Percentiles rank a stretch among this genome's conserved stretches.
Conservation (phyloP, 2,888 invertebrate genomes). For the Pandemis heparana region DNA sequence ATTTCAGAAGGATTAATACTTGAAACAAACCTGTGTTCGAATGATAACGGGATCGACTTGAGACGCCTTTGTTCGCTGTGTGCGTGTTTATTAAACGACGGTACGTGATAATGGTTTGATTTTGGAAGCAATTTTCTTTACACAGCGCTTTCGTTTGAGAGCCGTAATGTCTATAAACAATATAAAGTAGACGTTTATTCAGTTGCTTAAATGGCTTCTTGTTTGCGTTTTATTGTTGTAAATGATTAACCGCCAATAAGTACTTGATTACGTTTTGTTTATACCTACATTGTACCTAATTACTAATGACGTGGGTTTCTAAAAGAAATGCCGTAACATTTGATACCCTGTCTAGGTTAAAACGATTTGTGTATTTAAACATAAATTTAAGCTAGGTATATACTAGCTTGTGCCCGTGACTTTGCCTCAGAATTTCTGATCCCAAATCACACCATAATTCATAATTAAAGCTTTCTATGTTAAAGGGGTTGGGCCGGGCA, state of each 20-base stretch:
- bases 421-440: too few species aligned
- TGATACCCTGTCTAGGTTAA: too few species aligned
- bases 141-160: slow-evolving; percentile 9
- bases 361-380: too few species aligned
- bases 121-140: slow-evolving; percentile 24
- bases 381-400: too few species aligned
- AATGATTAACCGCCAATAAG: neutral
- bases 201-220: neutral
- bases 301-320: neutral
- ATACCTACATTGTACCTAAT: neutral
- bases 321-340: too few species aligned
- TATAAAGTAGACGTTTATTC: neutral
- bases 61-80: slow-evolving; percentile 28
- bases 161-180: slow-evolving; percentile 3
- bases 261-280: neutral
- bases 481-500: too few species aligned
- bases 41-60: slow-evolving; percentile 40
- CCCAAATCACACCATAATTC: too few species aligned
- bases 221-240: neutral
- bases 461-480: too few species aligned
- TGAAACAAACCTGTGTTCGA: slow-evolving; percentile 42
- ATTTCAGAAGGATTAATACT: slow-evolving; percentile 43
- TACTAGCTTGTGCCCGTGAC: too few species aligned
- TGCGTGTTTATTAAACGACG: slow-evolving; percentile 27
- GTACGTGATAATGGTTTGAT: slow-evolving; percentile 37